Conservation (phyloP, 2,888 invertebrate species). For the Drosophila anomelani region DNA sequence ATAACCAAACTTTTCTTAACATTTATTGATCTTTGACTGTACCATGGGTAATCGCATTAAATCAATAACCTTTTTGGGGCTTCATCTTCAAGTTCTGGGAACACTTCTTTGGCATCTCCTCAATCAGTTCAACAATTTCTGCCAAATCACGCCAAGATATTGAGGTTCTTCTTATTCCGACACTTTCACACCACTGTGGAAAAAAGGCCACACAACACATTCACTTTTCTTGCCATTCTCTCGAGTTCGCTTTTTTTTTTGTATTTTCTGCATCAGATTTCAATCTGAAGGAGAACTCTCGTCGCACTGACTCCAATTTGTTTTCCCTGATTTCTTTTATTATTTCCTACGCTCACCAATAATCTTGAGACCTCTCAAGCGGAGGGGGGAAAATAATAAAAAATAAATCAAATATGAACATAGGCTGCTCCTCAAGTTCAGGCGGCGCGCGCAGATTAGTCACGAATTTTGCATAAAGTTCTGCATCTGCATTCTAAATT, state of each 20-base stretch:
- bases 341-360: constrained; percentile 40
- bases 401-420: constrained; percentile 14
- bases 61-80: constrained; percentile 2
- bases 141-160: constrained; percentile 18
- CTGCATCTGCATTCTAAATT: constrained; percentile 53
- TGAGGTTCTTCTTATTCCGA: constrained; percentile 15
- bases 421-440: constrained; percentile 9
- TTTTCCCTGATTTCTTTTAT: constrained; percentile 42
- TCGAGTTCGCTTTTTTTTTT: neutral
- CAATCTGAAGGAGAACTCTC: constrained; percentile 33
- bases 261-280: constrained; percentile 35
- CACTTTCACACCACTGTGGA: constrained; percentile 32
- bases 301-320: constrained; percentile 35
- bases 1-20: too few relatives aligned
- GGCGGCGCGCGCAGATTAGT: constrained; percentile 63
- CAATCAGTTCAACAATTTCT: constrained; percentile 1
- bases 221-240: constrained; percentile 33
- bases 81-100: constrained; percentile 2
- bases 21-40: neutral
- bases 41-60: neutral
- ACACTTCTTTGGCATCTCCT: neutral
- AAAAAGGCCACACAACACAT: constrained; percentile 22
- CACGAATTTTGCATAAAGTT: constrained; percentile 75
- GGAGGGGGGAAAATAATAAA: constrained; percentile 15
- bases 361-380: constrained; percentile 32